Conservation (phyloP, 2,888 invertebrate genomes). For the Pseudeuparius sepicola region DNA sequence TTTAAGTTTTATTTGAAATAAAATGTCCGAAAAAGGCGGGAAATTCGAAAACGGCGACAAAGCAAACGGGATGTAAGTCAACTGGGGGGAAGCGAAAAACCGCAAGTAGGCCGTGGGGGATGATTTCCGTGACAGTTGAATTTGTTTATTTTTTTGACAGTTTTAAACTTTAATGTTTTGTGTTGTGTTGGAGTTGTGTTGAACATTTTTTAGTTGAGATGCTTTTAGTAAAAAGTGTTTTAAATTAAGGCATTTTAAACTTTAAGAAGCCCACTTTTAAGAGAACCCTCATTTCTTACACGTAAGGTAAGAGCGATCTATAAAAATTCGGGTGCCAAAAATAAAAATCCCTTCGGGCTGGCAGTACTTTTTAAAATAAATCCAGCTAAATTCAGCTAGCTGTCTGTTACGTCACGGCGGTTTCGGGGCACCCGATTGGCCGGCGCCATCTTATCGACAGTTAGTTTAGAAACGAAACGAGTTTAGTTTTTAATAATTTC, state of each 20-base stretch:
- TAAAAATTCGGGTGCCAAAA: too few relatives aligned
- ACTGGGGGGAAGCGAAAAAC: too few relatives aligned
- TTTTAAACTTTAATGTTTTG: slow-evolving; percentile 29
- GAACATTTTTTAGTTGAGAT: slow-evolving; percentile 23
- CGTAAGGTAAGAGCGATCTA: too few relatives aligned
- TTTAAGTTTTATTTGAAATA: too few relatives aligned
- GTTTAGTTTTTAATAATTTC: slow-evolving; percentile 35
- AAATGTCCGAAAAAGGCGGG: too few relatives aligned
- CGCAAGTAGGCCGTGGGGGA: too few relatives aligned
- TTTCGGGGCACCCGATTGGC: slow-evolving; percentile 29
- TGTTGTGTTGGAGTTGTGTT: slow-evolving; percentile 28
- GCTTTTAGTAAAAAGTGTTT: slow-evolving; percentile 19
- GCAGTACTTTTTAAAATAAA: too few relatives aligned
- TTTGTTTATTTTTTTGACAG: slow-evolving; percentile 24
- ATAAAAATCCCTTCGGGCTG: too few relatives aligned
- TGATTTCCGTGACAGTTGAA: slow-evolving; percentile 31
- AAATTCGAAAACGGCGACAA: too few relatives aligned
- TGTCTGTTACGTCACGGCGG: slow-evolving; percentile 28
- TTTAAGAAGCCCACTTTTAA: slow-evolving; percentile 24
- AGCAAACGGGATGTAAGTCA: too few relatives aligned
- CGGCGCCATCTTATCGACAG: slow-evolving; percentile 37
- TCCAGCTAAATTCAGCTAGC: slow-evolving; percentile 1
- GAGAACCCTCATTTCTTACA: too few relatives aligned
- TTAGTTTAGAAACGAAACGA: slow-evolving; percentile 34
- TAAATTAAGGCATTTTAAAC: slow-evolving; percentile 19